Evolutionary conservation across 2,797 vertebrate species (phyloP), one percentile per base, ranked within the genome.

Genomic region (Hipposideros larvatus): DNA sequence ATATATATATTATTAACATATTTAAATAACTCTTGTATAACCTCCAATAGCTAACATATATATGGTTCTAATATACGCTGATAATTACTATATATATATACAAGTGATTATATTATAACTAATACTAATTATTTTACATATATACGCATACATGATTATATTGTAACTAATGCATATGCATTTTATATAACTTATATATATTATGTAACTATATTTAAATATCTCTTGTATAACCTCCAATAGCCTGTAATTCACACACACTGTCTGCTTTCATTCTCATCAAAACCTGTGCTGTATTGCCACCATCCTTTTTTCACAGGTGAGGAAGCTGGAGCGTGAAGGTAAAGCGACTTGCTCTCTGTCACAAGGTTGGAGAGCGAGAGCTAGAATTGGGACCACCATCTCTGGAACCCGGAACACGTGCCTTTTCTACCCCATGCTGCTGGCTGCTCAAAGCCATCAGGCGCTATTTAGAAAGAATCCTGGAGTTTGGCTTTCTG

Each of bases 261-360:
- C 21, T 65, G 22, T 77, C 78, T 96, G 70, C 14, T 15, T 48
- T 71, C 75, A 83, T 91, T 71, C 41, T 97, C 61, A 80, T n/a
- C 0, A 66, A 87, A 61, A 15, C 88, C 48, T 68, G 21, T 66
- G 48, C 5, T 22, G 21, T 48, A 55, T 57, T 63, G n/a, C 43
- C 31, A 51, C 46, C 26, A 43, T 41, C 26, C 22, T 34, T 90
- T 59, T 65, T 66, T 91, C 65, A 92, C 26, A 83, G 41, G 75
- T 57, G 46, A 79, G 74, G 65, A 66, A 59, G 10, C 24, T n/a
- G 31, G 37, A 75, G 46, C 24, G 31, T 41, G 51, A 66, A 82
- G n/a, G 55, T 8, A 11, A 87, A 51, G 31, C 43, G 16, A 66
- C 37, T 26, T 41, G 21, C 41, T 86, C 22, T 79, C 5, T 7